phyloP scores from a whole-genome alignment of 2,888 invertebrate species.

The Arrhopalites spinosus region DNA sequence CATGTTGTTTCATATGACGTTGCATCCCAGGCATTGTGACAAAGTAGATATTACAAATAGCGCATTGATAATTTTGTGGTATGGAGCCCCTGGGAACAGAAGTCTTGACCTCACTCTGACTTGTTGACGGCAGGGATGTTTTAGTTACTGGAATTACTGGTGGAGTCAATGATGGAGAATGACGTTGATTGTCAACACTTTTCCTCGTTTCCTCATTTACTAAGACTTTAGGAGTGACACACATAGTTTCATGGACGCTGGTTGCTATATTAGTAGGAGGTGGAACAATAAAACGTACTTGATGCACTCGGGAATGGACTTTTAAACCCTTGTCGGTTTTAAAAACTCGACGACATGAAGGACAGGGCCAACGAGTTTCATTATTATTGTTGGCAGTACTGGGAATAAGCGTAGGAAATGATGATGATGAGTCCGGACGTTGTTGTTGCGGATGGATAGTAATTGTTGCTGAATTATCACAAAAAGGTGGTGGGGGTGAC shows the following conservation, averaged over 20 bases:
- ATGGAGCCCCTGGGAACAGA: neutral
- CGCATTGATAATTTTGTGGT: neutral
- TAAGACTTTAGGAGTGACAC: neutral
- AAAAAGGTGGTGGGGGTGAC: too few species aligned
- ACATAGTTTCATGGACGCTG: neutral
- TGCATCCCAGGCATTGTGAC: neutral
- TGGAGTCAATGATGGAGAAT: neutral
- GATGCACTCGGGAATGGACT: neutral
- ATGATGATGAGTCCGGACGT: too few species aligned
- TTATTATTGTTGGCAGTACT: too few species aligned
- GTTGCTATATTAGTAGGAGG: neutral
- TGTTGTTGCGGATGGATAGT: too few species aligned
- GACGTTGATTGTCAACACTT: neutral
- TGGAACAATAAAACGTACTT: neutral
- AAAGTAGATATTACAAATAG: neutral
- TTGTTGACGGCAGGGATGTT: neutral
- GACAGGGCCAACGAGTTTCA: too few species aligned
- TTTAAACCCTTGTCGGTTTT: too few species aligned
- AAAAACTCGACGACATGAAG: too few species aligned
- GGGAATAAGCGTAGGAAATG: too few species aligned
- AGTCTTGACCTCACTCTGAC: too few species aligned
- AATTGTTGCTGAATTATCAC: too few species aligned
- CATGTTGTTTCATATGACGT: neutral
- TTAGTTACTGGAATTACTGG: neutral
- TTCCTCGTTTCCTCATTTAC: neutral